Evolutionary conservation across 2,113 vertebrate genomes (phyloP), one percentile per base, ranked within the genome.

Genomic region (Lagenorhynchus albirostris): DNA sequence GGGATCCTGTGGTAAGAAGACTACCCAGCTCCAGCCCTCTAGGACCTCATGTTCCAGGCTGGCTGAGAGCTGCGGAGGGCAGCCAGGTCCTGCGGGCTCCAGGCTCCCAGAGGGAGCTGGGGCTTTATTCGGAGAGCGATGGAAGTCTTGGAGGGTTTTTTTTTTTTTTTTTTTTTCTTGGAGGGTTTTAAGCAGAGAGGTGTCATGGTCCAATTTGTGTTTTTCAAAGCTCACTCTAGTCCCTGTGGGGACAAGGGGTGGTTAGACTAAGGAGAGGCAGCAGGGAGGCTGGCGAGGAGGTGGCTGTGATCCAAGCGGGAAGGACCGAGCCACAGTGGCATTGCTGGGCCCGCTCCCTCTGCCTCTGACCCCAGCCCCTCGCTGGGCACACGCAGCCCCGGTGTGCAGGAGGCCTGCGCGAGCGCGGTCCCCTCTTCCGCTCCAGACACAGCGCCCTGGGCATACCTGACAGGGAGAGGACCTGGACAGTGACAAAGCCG

Each of bases 171-270:
- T 38, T 38, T 38, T 38, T 38, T n/a, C 62, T 38, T 2, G 0
- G 47, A 33, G 82, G 38, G 74, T 31, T 62, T 63, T 53, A 53
- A 55, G 33, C 23, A 47, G 25, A 63, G 20, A 60, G 10, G 53
- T 33, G 87, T 84, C 47, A 26, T 21, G 73, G 93, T 88, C 70
- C 58, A 58, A 38, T 90, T 41, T 12, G 31, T 25, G 74, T 63
- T 86, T 63, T 38, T 58, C 89, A 96, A 41, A 1, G 31, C 53
- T 71, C 36, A 15, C 65, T 60, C 13, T 3, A 38, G 41, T 71
- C 38, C 76, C 68, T 21, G 11, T 20, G 65, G 77, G 67, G 68
- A 73, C n/a, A 68, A 58, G 10, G 11, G 63, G 36, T 9, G 58
- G 41, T 60, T 31, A 81, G 20, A 14, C 33, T 29, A 50, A 73